phyloP scores from a whole-genome alignment of 2,113 vertebrate genomes.

The Scomber japonicus region DNA sequence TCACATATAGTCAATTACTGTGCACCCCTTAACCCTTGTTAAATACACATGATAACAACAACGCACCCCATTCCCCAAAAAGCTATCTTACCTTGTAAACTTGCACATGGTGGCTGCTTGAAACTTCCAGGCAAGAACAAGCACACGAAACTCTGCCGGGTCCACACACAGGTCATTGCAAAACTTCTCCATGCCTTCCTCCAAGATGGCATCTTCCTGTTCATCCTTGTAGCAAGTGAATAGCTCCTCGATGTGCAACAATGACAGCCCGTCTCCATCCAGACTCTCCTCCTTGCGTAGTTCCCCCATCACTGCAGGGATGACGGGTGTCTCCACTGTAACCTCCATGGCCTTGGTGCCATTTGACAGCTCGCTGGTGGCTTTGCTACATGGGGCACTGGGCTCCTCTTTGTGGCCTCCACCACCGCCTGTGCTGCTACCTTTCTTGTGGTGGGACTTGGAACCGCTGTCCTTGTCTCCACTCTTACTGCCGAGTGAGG shows the following conservation, averaged over 20 bases:
- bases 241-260: constrained; percentile 91
- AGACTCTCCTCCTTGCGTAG: constrained; percentile 84
- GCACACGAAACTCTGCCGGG: constrained; percentile 96
- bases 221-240: constrained; percentile 96
- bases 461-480: constrained; percentile 93
- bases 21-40: neutral
- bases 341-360: constrained; percentile 94
- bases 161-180: constrained; percentile 97
- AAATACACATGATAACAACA: neutral
- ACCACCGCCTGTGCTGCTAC: constrained; percentile 82
- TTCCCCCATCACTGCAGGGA: constrained; percentile 84
- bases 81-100: constrained; percentile 94
- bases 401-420: constrained; percentile 91
- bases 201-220: constrained; percentile 95
- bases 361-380: constrained; percentile 91
- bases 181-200: constrained; percentile 99
- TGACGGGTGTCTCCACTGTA: constrained; percentile 86
- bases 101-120: constrained; percentile 99
- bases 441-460: constrained; percentile 93
- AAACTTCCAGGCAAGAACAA: constrained; percentile 99
- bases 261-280: constrained; percentile 89
- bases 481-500: constrained; percentile 98
- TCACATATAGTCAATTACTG: neutral
- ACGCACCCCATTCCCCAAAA: neutral
- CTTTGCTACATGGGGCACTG: constrained; percentile 84